Conservation (phyloP, 2,797 vertebrate genomes). For the Microctenopoma stevenorrisi region DNA sequence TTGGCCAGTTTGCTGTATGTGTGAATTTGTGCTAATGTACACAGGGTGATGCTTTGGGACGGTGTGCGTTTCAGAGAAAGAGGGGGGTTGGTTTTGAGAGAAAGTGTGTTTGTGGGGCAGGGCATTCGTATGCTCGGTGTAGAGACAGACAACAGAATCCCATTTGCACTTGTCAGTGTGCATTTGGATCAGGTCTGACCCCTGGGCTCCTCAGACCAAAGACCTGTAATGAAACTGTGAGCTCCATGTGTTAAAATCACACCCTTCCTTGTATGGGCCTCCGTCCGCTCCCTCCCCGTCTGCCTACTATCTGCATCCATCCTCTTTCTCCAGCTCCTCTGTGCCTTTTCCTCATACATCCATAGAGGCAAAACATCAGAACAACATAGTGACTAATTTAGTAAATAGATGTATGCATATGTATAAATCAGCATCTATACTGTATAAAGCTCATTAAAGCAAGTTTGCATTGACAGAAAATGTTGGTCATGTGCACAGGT, state of each 20-base stretch:
- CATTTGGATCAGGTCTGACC: constrained; percentile 83
- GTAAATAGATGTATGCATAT: not conserved
- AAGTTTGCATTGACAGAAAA: constrained; percentile 12
- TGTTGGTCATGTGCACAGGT: constrained; percentile 32
- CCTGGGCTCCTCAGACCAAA: constrained; percentile 68
- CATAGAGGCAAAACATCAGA: constrained; percentile 22
- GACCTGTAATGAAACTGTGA: constrained; percentile 77
- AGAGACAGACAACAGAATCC: constrained; percentile 80
- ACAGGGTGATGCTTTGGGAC: constrained; percentile 44
- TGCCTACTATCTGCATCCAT: constrained; percentile 32
- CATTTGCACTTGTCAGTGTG: constrained; percentile 84
- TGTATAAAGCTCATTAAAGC: constrained; percentile 20
- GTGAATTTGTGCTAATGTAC: constrained; percentile 39
- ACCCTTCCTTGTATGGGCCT: constrained; percentile 50
- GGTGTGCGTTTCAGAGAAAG: constrained; percentile 28
- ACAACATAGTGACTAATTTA: not conserved
- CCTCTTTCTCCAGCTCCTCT: constrained; percentile 17
- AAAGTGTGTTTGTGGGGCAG: constrained; percentile 32
- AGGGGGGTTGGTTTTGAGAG: constrained; percentile 35
- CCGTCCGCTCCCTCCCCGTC: constrained; percentile 58
- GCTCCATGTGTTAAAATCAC: constrained; percentile 73
- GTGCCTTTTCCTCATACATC: constrained; percentile 24
- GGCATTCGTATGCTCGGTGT: constrained; percentile 53
- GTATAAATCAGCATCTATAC: constrained; percentile 16
- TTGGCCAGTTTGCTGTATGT: constrained; percentile 9